Evolutionary conservation across 2,888 invertebrate genomes (phyloP), one percentile per base, ranked within the genome.

Genomic region (Steinernema scapterisci): DNA sequence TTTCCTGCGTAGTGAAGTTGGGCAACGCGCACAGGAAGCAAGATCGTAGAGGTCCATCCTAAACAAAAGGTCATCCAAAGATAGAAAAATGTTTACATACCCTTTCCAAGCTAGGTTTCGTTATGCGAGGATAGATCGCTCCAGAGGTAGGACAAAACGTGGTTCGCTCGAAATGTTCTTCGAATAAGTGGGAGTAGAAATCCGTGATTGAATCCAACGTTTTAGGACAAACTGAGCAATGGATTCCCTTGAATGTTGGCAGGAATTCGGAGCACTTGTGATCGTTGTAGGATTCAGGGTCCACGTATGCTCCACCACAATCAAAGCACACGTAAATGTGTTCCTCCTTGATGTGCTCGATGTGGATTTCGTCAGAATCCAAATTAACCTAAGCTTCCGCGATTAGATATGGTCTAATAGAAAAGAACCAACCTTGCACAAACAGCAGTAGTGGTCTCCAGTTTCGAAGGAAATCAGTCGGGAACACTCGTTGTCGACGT

Each of bases 391-490:
- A 44, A 44, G 16, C 7, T n/a, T n/a, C n/a, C n/a, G n/a, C n/a
- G n/a, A n/a, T n/a, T n/a, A n/a, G n/a, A n/a, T n/a, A n/a, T n/a
- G n/a, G n/a, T n/a, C n/a, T n/a, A n/a, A n/a, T n/a, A n/a, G n/a
- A n/a, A n/a, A n/a, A n/a, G n/a, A n/a, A n/a, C 54, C 25, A 25
- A 54, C 54, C 54, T 54, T 27, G 31, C 63, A 63, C 3, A 63
- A n/a, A 16, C n/a, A 31, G 31, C 63, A 63, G 31, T 63, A 63
- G 31, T 63, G 11, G 16, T 6, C 27, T 1, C 13, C 19, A 6
- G 11, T 25, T 11, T 31, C 31, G 19, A 6, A 63, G 19, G 63
- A 23, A 16, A 63, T 63, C 23, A 63, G 63, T 16, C n/a, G 63
- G 27, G 38, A 27, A 5, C 31, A 6, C 1, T 21, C 11, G n/a